Evolutionary conservation across 2,888 invertebrate species (phyloP), one percentile per base, ranked within the genome.

Genomic region (Drosophila diplacantha): DNA sequence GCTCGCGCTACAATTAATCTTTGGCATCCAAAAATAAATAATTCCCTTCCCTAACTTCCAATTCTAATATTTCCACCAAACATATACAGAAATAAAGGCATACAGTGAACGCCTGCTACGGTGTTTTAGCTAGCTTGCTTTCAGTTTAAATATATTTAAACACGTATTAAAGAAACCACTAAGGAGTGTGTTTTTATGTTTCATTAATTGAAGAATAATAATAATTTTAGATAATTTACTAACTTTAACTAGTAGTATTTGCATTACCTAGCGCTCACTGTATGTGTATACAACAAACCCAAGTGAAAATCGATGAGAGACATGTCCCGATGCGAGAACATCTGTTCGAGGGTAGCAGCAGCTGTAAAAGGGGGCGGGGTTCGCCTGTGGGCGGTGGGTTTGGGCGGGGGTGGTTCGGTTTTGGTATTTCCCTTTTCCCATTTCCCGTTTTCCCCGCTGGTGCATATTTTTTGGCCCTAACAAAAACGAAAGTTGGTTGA

Each of bases 401-500:
- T 35, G 44, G 20, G 37, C n/a, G 43, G 29, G 59, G 61, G 53
- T 47, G 52, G 32, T 55, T 38, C 35, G 41, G 29, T 34, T 43
- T 39, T 34, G 60, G 46, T 51, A 46, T 55, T 58, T 32, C 31
- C 54, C 54, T 34, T 38, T 54, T 50, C 32, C 37, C 35, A 41
- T 26, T 32, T 59, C 41, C 26, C 53, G 20, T 46, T 46, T 31
- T 9, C 44, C 55, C 41, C n/a, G 41, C 61, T 43, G 35, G 51
- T 73, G 77, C 75, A 77, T 26, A 54, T 72, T 75, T 73, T 81
- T 80, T 53, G 73, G 75, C 64, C 72, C 75, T 62, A 78, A 78
- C 74, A 80, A 81, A 80, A 81, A 75, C 65, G 81, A 81, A 81
- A 81, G 81, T 81, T 81, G 76, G 75, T 71, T 83, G 81, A 81